These are phyloP conservation scores for Caranx ignobilis DNA, from an alignment of 2,113 vertebrate species.

Conservation along the genomic window DNA sequence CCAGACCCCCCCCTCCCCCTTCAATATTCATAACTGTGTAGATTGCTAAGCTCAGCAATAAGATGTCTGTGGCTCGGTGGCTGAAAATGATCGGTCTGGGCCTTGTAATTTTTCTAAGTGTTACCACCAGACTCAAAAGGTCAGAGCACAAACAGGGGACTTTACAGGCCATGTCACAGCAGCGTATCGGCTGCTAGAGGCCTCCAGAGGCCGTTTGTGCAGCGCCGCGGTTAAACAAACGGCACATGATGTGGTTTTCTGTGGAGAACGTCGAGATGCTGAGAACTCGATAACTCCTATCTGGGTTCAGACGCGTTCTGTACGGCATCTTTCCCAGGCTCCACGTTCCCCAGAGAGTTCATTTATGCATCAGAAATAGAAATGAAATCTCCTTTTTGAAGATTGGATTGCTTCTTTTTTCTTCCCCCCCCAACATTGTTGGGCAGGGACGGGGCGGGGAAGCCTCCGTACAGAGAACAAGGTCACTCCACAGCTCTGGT, in stretches of 20 bases:
- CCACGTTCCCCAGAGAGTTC: conserved; percentile 27
- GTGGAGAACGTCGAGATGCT: conserved; percentile 7
- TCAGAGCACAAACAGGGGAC: conserved; percentile 4
- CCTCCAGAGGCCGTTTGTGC: background rate
- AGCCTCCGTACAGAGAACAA: background rate
- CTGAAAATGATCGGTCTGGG: background rate
- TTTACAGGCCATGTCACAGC: background rate
- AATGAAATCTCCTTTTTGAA: conserved; percentile 42
- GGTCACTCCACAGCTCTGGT: background rate
- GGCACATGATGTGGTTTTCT: background rate
- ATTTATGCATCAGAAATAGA: conserved; percentile 32
- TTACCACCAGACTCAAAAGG: background rate
- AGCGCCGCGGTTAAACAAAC: background rate
- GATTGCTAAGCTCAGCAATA: background rate
- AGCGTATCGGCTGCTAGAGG: background rate
- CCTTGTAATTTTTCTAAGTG: background rate
- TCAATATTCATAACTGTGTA: too few relatives aligned
- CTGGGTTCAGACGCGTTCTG: conserved; percentile 25
- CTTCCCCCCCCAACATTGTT: background rate
- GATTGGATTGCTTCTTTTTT: too few relatives aligned
- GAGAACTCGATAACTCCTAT: conserved; percentile 14
- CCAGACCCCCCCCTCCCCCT: too few relatives aligned
- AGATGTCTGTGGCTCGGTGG: conserved; percentile 1
- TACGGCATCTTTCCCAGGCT: conserved; percentile 27
- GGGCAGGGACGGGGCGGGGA: background rate